phyloP scores from a whole-genome alignment of 2,113 vertebrate species.

The Lutjanus erythropterus region DNA sequence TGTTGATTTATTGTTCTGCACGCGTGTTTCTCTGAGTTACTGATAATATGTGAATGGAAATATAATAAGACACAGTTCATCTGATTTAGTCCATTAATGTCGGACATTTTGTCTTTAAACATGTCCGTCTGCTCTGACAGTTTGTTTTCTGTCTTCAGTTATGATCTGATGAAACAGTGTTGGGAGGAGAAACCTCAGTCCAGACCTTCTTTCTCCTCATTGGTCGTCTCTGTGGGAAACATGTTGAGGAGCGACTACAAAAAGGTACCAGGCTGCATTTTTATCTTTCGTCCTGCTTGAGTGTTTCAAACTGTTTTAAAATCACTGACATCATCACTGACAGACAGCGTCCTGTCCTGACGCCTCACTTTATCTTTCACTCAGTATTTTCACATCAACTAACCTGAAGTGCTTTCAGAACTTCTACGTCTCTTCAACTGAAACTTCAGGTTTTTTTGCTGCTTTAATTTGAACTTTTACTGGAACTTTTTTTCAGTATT shows the following conservation, averaged over 20 bases:
- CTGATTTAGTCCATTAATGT: not conserved
- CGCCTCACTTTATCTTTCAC: too few species aligned
- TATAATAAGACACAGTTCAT: too few species aligned
- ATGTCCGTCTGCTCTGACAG: not conserved
- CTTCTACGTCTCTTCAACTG: not conserved
- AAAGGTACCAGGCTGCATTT: slow-evolving; percentile 75
- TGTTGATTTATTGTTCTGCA: not conserved
- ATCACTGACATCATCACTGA: too few species aligned
- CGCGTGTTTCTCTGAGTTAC: too few species aligned
- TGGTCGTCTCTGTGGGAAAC: slow-evolving; percentile 86
- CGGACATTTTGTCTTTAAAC: not conserved
- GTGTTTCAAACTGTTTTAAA: too few species aligned
- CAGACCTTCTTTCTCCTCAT: slow-evolving; percentile 90
- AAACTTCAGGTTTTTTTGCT: not conserved
- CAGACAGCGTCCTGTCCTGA: too few species aligned
- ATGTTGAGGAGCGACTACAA: slow-evolving; percentile 88
- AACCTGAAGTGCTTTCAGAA: too few species aligned
- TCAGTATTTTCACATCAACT: too few species aligned
- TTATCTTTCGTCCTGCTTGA: not conserved
- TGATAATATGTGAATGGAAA: too few species aligned
- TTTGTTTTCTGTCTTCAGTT: slow-evolving; percentile 77
- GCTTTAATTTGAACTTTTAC: not conserved
- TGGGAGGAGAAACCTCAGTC: slow-evolving; percentile 91
- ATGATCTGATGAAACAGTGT: slow-evolving; percentile 90
- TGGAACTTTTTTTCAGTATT: not conserved